Conservation (phyloP, 2,113 vertebrate genomes). For the Trogon surrucura region DNA sequence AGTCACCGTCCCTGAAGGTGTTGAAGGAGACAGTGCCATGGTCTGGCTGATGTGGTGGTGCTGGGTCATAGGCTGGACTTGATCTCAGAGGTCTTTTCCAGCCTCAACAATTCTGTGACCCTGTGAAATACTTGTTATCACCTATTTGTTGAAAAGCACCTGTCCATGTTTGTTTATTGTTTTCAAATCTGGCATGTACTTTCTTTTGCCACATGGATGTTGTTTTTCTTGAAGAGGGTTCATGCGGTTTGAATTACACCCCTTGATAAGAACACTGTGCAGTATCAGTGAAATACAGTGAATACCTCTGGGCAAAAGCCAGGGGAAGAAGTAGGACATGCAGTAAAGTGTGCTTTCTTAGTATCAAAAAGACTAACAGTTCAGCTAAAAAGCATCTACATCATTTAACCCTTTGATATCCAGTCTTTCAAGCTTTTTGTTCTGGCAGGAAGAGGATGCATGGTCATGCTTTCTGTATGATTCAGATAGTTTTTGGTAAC, state of each 20-base stretch:
- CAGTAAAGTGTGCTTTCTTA: background rate
- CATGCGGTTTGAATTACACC: rapidly evolving
- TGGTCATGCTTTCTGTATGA: background rate
- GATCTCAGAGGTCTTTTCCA: too few relatives aligned
- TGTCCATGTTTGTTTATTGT: background rate
- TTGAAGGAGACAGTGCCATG: too few relatives aligned
- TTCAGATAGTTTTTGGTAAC: background rate
- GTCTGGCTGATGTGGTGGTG: too few relatives aligned
- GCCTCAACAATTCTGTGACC: too few relatives aligned
- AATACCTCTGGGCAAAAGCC: background rate
- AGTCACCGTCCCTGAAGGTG: too few relatives aligned
- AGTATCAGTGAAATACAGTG: background rate
- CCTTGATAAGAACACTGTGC: background rate
- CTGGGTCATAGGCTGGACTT: too few relatives aligned
- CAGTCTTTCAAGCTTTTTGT: background rate
- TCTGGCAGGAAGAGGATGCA: background rate
- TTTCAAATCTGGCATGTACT: background rate
- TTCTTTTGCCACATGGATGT: background rate
- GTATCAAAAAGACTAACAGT: background rate
- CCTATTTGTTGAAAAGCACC: background rate
- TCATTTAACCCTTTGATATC: background rate
- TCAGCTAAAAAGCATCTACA: background rate
- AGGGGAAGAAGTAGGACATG: background rate
- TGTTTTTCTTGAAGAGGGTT: background rate
- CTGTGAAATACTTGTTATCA: background rate